These are phyloP conservation scores for Drosophila acutilabella DNA, from an alignment of 2,888 invertebrate genomes.

Conservation along the genomic window DNA sequence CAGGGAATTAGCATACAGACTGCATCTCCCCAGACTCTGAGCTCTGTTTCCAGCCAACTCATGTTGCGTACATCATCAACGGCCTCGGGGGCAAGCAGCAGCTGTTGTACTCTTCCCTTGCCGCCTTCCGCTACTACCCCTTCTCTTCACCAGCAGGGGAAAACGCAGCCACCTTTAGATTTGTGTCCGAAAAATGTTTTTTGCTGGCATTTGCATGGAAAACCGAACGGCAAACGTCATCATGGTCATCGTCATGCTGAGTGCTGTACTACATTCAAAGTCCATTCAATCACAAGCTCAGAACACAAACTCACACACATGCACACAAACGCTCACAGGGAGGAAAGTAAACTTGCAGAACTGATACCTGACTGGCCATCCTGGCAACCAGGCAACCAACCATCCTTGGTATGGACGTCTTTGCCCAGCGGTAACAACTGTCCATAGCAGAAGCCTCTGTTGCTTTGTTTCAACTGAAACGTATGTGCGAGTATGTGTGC, in stretches of 20 bases:
- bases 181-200: constrained; percentile 74
- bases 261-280: constrained; percentile 73
- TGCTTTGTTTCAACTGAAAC: constrained; percentile 68
- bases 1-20: constrained; percentile 77
- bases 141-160: neutral
- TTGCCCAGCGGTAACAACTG: constrained; percentile 80
- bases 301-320: constrained; percentile 17
- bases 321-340: constrained; percentile 18
- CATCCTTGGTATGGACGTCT: constrained; percentile 55
- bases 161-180: constrained; percentile 45
- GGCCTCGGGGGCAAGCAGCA: constrained; percentile 49
- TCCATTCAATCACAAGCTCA: constrained; percentile 66
- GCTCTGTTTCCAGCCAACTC: constrained; percentile 35
- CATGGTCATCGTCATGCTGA: constrained; percentile 56
- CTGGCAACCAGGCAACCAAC: constrained; percentile 15
- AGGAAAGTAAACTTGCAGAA: constrained; percentile 28
- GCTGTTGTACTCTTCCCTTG: constrained; percentile 34
- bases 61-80: constrained; percentile 63
- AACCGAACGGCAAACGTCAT: constrained; percentile 62
- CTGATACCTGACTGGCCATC: constrained; percentile 38
- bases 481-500: constrained; percentile 19
- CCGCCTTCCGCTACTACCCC: neutral
- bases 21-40: constrained; percentile 48
- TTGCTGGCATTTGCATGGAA: constrained; percentile 71
- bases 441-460: constrained; percentile 65